Evolutionary conservation across 2,113 vertebrate genomes (phyloP).

Genomic region (Cottus gobio): DNA sequence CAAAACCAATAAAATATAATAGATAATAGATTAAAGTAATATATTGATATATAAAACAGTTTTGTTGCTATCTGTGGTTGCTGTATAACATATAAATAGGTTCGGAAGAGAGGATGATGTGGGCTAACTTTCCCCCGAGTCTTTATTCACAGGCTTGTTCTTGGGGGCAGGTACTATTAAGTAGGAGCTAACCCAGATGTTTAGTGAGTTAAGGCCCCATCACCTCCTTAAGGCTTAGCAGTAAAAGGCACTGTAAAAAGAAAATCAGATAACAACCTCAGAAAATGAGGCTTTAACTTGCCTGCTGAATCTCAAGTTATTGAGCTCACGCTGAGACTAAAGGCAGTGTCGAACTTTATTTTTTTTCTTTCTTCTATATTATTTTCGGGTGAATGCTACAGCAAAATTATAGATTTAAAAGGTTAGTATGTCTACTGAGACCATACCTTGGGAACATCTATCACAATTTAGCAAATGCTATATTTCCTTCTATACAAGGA

Average conservation of each 20-base stretch:
- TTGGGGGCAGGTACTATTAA: neutral
- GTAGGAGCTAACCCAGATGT: neutral
- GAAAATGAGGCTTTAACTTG: conserved; percentile 29
- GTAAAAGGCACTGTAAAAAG: conserved; percentile 22
- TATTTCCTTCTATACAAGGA: conserved; percentile 23
- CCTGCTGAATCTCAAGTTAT: conserved; percentile 22
- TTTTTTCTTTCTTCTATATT: neutral
- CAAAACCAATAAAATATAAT: conserved; percentile 19
- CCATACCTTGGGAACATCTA: neutral
- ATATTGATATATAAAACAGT: conserved; percentile 16
- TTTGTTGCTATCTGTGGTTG: conserved; percentile 1
- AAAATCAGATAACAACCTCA: conserved; percentile 36
- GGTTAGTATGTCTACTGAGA: neutral
- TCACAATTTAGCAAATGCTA: conserved; percentile 1
- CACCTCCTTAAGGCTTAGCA: conserved; percentile 6
- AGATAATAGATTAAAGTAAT: neutral
- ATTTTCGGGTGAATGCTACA: neutral
- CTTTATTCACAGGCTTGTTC: neutral
- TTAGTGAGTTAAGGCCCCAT: conserved; percentile 20
- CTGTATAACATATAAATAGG: conserved; percentile 1
- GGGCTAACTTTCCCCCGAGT: neutral
- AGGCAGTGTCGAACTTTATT: neutral
- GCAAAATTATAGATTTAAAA: conserved; percentile 7
- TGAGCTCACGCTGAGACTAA: neutral
- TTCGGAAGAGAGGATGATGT: neutral